These are phyloP conservation scores for Meiosimyza decipiens DNA, from an alignment of 2,888 invertebrate species.

Conservation along the genomic window DNA sequence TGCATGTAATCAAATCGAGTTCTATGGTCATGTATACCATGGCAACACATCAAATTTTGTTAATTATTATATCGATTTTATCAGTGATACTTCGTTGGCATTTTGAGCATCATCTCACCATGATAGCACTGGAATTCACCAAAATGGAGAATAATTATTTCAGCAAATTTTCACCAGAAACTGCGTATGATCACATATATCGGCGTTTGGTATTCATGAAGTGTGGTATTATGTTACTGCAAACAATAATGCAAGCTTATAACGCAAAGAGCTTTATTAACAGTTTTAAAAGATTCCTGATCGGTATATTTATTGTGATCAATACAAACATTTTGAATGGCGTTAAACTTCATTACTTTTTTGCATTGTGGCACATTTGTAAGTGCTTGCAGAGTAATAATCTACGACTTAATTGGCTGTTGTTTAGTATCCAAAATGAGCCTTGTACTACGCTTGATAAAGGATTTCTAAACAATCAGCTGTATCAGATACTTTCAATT, in stretches of 20 bases:
- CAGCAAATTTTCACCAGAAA: background rate
- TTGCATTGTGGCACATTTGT: conserved; percentile 1
- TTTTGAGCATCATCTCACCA: background rate
- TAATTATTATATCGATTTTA: background rate
- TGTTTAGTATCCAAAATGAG: too few species aligned
- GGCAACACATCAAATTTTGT: background rate
- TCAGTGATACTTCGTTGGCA: background rate
- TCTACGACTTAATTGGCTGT: background rate
- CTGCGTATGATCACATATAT: background rate
- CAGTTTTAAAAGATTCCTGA: background rate
- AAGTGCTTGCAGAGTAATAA: background rate
- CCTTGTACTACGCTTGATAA: too few species aligned
- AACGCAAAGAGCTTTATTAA: too few species aligned
- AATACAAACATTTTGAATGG: background rate
- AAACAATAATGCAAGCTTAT: background rate
- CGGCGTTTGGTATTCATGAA: background rate
- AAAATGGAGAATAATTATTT: background rate
- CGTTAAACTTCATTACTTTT: conserved; percentile 16
- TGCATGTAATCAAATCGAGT: background rate
- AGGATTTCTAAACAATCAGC: background rate
- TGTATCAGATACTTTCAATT: background rate
- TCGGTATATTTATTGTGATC: background rate
- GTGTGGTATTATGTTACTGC: too few species aligned
- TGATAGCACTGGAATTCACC: background rate
- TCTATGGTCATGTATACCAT: background rate